phyloP scores from a whole-genome alignment of 2,797 vertebrate species.

The Schizopygopsis pylzovi region DNA sequence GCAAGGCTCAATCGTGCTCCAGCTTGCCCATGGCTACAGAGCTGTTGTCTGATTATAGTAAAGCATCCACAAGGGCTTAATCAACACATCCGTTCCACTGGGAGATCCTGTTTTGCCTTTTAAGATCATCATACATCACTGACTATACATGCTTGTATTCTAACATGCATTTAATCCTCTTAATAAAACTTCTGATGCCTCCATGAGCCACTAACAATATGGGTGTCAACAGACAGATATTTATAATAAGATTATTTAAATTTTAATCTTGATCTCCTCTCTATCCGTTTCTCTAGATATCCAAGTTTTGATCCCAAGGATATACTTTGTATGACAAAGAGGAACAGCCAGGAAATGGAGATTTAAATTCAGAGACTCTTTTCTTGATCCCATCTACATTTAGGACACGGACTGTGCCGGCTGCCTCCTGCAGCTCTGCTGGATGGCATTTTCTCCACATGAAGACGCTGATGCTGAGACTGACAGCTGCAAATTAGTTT shows the following conservation, averaged over 20 bases:
- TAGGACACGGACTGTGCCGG: slow-evolving; percentile 9
- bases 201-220: background rate
- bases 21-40: slow-evolving; percentile 39
- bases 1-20: slow-evolving; percentile 21
- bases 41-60: slow-evolving; percentile 25
- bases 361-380: slow-evolving; percentile 14
- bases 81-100: slow-evolving; percentile 44
- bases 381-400: slow-evolving; percentile 29
- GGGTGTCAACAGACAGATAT: background rate
- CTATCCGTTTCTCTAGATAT: slow-evolving; percentile 1
- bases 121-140: slow-evolving; percentile 9
- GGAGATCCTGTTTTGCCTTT: slow-evolving; percentile 19
- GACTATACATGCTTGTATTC: background rate
- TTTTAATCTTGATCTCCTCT: slow-evolving; percentile 11
- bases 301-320: slow-evolving; percentile 37
- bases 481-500: slow-evolving; percentile 28
- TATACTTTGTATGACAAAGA: slow-evolving; percentile 27
- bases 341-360: slow-evolving; percentile 10
- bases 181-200: background rate
- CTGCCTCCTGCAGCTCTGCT: slow-evolving; percentile 37
- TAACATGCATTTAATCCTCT: background rate
- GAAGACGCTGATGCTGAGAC: slow-evolving; percentile 28
- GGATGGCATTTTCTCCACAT: slow-evolving; percentile 32
- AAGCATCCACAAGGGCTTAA: slow-evolving; percentile 38
- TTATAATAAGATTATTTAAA: background rate